These are phyloP conservation scores for Poeciliopsis retropinna DNA, from an alignment of 2,113 vertebrate species.

Conservation along the genomic window DNA sequence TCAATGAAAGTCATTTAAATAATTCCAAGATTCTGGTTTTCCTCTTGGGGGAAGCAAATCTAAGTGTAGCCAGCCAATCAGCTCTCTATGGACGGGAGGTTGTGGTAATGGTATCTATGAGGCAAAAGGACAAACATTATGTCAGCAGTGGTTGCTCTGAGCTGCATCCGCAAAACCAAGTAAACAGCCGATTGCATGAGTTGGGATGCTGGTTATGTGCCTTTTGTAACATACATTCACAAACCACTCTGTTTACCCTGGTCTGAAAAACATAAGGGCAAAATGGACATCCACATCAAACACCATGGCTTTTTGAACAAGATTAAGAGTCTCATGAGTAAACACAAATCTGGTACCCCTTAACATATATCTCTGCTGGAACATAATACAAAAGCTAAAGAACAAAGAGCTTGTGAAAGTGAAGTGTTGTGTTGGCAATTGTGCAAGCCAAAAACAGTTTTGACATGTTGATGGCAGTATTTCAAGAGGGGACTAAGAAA, in stretches of 20 bases:
- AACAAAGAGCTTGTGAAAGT: constrained; percentile 46
- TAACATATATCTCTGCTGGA: constrained; percentile 18
- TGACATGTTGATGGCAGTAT: constrained; percentile 14
- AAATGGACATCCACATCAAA: constrained; percentile 20
- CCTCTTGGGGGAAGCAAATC: constrained; percentile 25
- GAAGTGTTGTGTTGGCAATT: constrained; percentile 49
- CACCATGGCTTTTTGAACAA: constrained; percentile 14
- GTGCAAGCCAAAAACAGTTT: constrained; percentile 30
- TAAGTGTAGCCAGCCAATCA: constrained; percentile 54
- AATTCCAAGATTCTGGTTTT: constrained; percentile 44
- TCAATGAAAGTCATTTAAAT: constrained; percentile 54
- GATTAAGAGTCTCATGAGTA: constrained; percentile 27
- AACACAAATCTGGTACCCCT: constrained; percentile 28
- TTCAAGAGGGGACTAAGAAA: constrained; percentile 20
- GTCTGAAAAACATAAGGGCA: constrained; percentile 16
- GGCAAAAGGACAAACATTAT: constrained; percentile 50
- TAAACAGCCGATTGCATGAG: constrained; percentile 51
- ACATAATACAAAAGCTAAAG: constrained; percentile 16
- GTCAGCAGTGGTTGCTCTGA: constrained; percentile 39
- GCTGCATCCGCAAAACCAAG: constrained; percentile 41
- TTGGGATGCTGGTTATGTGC: constrained; percentile 21
- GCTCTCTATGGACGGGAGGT: constrained; percentile 18
- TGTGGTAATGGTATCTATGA: constrained; percentile 42
- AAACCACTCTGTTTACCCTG: constrained; percentile 1
- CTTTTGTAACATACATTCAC: constrained; percentile 31